Percentiles rank a stretch among this genome's conserved stretches.
phyloP scores from a whole-genome alignment of 37 sponge, comb jelly and placozoan genomes.

The Bolinopsis microptera region DNA sequence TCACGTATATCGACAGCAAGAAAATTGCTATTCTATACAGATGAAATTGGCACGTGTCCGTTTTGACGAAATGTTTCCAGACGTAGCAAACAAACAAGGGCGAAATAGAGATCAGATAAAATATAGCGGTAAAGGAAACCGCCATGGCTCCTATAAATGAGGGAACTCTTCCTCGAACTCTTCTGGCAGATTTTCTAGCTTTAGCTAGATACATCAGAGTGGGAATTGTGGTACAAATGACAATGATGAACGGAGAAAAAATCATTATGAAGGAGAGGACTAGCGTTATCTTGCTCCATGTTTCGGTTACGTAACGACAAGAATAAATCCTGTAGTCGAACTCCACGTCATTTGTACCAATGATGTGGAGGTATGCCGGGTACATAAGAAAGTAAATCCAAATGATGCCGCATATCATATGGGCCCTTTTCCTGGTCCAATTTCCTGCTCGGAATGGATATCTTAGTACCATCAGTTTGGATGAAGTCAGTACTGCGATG shows the following conservation, averaged over 20 bases:
- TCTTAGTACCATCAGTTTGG: neutral
- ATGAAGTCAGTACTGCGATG: neutral
- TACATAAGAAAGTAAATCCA: neutral
- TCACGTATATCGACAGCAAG: neutral
- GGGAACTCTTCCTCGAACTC: neutral
- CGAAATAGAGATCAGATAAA: neutral
- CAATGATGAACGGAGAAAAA: neutral
- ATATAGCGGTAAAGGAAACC: neutral
- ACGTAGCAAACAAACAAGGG: neutral
- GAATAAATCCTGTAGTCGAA: neutral
- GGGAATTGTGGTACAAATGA: neutral
- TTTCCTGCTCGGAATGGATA: neutral
- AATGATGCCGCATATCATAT: neutral
- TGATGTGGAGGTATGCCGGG: neutral
- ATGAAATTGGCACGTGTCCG: neutral
- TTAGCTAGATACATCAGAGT: neutral
- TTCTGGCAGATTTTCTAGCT: neutral
- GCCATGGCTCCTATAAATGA: neutral
- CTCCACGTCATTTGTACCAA: neutral
- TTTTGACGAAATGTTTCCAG: neutral
- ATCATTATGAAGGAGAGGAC: neutral
- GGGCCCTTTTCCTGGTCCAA: neutral
- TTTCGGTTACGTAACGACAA: neutral
- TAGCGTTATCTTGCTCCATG: neutral
- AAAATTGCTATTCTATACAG: neutral